Percentiles rank a stretch among this genome's conserved stretches.
Conservation (phyloP, 2,888 invertebrate species). For the Stenolophus ochropezus region DNA sequence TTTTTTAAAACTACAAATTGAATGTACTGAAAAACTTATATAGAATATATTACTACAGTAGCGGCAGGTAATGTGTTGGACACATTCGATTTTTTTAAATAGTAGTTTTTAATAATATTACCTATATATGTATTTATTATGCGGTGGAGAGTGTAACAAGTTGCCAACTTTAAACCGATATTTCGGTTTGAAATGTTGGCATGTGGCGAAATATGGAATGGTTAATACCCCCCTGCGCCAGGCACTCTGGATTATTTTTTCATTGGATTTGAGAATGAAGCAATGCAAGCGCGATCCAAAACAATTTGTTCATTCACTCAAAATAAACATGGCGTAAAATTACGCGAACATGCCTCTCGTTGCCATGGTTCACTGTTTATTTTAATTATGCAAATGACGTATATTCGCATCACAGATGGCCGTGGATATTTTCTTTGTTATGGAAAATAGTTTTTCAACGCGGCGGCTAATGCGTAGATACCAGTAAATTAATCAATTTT, state of each 20-base stretch:
- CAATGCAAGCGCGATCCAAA: constrained; percentile 48
- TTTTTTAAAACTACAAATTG: no score
- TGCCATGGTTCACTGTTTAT: constrained; percentile 56
- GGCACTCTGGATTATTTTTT: constrained; percentile 38
- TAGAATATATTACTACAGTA: no score
- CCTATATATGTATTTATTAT: no score
- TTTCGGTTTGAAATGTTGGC: no score
- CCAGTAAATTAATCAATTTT: constrained; percentile 43
- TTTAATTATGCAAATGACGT: constrained; percentile 58
- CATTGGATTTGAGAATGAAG: constrained; percentile 32
- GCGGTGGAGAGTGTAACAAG: no score
- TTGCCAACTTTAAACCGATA: no score
- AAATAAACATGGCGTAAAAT: constrained; percentile 57
- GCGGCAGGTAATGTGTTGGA: no score
- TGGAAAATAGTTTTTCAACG: constrained; percentile 57
- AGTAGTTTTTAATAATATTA: no score
- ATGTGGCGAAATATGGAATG: no score
- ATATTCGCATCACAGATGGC: constrained; percentile 50
- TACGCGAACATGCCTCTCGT: constrained; percentile 46
- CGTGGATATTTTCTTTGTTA: constrained; percentile 58
- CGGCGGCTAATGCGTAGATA: constrained; percentile 22
- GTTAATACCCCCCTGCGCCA: not conserved
- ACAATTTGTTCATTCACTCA: constrained; percentile 58
- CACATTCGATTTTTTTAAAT: no score
- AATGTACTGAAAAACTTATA: no score